Base-by-base conservation (phyloP, 2,113 vertebrate genomes). In the Cavia porcellus region DNA sequence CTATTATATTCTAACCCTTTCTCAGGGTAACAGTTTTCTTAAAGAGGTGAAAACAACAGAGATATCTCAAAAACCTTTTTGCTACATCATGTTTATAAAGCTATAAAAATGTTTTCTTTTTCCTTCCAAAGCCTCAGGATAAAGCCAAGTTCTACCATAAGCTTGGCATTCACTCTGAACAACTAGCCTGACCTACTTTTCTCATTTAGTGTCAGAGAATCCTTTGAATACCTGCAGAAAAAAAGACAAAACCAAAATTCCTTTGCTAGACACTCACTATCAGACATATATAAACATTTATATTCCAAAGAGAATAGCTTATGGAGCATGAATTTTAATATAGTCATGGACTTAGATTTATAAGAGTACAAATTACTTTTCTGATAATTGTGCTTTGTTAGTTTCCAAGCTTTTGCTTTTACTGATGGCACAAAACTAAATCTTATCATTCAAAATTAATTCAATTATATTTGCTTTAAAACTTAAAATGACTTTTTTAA, bases 111-210 rank as follows among this genome's bases (percentile, higher is more conserved):
- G 24, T 79, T 89, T 87, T 84, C 24, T 90, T 13, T 88, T 42
- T 85, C 9, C 89, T 82, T 45, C 85, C 75, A 95, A 89, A 95
- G 52, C 80, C 61, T 90, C 47, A 1, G 42, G 59, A 95, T 90
- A 90, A 95, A 96, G 70, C 12, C 81, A 50, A 83, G 66, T 89
- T 80, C 91, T 94, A 61, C 32, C 55, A 24, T 61, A 77, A 79
- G 82, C 74, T 96, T 81, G 91, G 47, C 24, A n/a, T 90, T 80
- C 55, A 19, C 47, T 89, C 42, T 61, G 89, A 92, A 55, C 57
- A 74, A 84, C 74, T 42, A 94, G 93, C 22, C 96, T 97, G 88
- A 97, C 92, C 89, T 52, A 87, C 61, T 97, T 95, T 89, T 87
- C 38, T 42, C 55, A 38, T 22, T 89, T 22, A 47, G 55, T 62